Evolutionary conservation across 2,797 vertebrate genomes (phyloP).

Genomic region (Lacerta agilis): DNA sequence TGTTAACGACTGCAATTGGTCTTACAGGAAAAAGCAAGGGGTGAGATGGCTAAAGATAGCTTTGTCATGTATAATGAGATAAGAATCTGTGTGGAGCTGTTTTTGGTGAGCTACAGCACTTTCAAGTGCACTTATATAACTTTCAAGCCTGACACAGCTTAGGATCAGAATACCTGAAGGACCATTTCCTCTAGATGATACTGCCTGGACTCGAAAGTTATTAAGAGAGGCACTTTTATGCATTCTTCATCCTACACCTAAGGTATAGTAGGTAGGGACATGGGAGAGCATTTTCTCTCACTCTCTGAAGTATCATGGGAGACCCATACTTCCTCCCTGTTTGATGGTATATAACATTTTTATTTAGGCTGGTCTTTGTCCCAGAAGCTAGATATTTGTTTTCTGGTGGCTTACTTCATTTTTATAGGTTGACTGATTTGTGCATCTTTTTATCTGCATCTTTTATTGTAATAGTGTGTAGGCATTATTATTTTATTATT

Average conservation of each 20-base stretch:
- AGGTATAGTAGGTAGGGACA: neutral
- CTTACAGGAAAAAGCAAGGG: too few relatives aligned
- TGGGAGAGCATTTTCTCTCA: neutral
- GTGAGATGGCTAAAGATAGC: too few relatives aligned
- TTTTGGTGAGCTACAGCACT: neutral
- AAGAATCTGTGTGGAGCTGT: too few relatives aligned
- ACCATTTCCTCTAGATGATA: neutral
- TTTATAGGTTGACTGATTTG: neutral
- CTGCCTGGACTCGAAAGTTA: neutral
- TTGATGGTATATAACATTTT: conserved; percentile 2
- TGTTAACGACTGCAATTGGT: too few relatives aligned
- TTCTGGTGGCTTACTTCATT: neutral
- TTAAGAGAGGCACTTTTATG: neutral
- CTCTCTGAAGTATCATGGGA: neutral
- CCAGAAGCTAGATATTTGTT: neutral
- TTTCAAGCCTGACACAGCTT: neutral
- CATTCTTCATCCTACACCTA: neutral
- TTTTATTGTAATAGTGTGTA: neutral
- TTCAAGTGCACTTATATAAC: neutral
- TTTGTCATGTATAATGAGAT: too few relatives aligned
- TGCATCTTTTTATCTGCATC: neutral
- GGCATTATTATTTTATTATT: neutral
- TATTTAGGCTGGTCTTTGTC: neutral
- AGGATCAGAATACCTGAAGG: neutral
- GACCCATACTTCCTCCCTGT: neutral